These are phyloP conservation scores for Nephrotoma guestfalica DNA, from an alignment of 2,888 invertebrate species.

Conservation along the genomic window DNA sequence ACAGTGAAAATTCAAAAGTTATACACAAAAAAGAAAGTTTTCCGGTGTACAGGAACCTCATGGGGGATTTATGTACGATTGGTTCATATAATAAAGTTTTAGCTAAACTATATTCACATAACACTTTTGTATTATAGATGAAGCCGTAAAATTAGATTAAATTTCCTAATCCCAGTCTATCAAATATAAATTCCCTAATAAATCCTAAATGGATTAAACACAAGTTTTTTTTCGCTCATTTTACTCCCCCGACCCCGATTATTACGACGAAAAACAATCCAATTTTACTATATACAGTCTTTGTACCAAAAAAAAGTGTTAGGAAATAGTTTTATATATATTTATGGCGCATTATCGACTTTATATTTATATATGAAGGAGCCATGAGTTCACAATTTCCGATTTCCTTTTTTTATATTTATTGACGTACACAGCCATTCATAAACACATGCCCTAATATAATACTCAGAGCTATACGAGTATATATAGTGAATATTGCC, in stretches of 20 bases:
- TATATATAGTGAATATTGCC: neutral
- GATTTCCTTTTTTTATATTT: neutral
- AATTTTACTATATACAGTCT: neutral
- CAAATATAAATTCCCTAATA: neutral
- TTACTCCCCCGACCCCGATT: neutral
- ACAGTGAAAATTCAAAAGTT: neutral
- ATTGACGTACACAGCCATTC: neutral
- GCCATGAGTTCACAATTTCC: neutral
- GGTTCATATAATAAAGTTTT: neutral
- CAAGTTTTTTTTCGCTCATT: neutral
- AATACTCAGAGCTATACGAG: neutral
- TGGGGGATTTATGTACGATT: neutral
- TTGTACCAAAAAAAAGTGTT: neutral
- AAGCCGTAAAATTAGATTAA: neutral
- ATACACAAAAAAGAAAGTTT: neutral
- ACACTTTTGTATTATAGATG: neutral
- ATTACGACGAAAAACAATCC: neutral
- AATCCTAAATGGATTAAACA: neutral
- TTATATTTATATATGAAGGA: neutral
- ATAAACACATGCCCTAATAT: neutral
- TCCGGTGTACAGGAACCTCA: neutral
- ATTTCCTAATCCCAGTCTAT: neutral
- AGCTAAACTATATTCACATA: neutral
- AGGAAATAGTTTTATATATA: neutral
- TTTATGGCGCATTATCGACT: neutral